Base-by-base conservation (phyloP, 2,888 invertebrate genomes). In the Allacma fusca region DNA sequence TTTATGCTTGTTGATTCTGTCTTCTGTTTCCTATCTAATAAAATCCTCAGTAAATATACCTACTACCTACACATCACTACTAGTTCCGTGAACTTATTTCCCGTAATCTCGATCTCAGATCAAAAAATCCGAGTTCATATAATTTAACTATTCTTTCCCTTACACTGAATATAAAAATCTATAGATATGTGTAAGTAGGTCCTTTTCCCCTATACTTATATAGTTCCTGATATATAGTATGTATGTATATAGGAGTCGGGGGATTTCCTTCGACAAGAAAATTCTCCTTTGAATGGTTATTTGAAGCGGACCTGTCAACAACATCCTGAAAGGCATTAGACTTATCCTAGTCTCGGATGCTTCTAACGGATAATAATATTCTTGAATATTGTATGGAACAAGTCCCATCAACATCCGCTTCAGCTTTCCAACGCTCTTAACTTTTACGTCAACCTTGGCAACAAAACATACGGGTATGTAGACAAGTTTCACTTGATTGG, bases 391-490 rank as follows among this genome's bases (percentile, higher is more conserved):
- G 34, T 34, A 34, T 34, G 34, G 34, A 7, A 34, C 34, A 50
- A 50, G 50, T 12, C 50, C 50, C 19, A 50, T 50, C 50, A 50
- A 50, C 50, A 50, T 50, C 50, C 50, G 7, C 50, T 5, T 50
- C 50, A 50, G n/a, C 50, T 50, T 50, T 50, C 16, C 50, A 50
- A 50, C 50, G 50, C 50, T n/a, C 19, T 50, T 19, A 50, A 50
- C 50, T 50, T 50, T 7, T 9, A 50, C 50, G 50, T 16, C 50
- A 13, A n/a, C n/a, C 50, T 50, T 50, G 50, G 9, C 50, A 50
- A 50, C 50, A 50, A 50, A 50, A 50, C 50, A 50, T 50, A 50
- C 50, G 50, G 50, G 50, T 50, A n/a, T 50, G 50, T 34, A 50
- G 50, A n/a, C 50, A 50, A 50, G 50, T n/a, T n/a, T 50, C 50